Evolutionary conservation across 2,888 invertebrate species (phyloP).

Genomic region (Notodonta dromedarius): DNA sequence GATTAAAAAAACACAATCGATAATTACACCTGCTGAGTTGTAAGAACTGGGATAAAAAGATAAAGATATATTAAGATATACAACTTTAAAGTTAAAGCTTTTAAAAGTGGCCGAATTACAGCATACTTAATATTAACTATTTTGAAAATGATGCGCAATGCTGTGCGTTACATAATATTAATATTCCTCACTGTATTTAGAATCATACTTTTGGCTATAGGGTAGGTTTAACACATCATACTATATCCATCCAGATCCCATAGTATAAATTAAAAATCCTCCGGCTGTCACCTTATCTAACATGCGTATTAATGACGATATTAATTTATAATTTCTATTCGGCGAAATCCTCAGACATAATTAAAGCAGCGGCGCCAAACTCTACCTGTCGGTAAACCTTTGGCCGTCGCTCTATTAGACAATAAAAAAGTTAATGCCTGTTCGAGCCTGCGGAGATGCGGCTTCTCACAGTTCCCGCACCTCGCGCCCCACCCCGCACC

Average conservation of each 20-base stretch:
- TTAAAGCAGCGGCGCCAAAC: conserved; percentile 78
- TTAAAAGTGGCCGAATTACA: not conserved
- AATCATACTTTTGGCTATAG: no score
- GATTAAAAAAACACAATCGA: conserved; percentile 25
- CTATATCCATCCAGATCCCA: no score
- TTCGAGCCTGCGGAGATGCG: conserved; percentile 66
- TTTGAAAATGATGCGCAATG: no score
- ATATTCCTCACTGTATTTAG: no score
- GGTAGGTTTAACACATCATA: no score
- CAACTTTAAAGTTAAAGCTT: not conserved
- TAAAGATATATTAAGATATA: no score
- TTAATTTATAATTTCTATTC: conserved; percentile 63
- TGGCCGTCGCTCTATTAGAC: conserved; percentile 77
- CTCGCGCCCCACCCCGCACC: conserved; percentile 45
- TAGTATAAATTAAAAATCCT: not conserved
- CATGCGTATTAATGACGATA: conserved; percentile 49
- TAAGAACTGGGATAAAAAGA: not conserved
- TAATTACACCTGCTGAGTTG: conserved; percentile 29
- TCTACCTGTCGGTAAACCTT: conserved; percentile 79
- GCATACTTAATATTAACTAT: no score
- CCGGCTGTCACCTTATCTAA: conserved; percentile 25
- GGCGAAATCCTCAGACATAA: conserved; percentile 71
- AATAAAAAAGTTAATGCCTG: conserved; percentile 80
- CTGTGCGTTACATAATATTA: no score
- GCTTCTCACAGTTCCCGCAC: conserved; percentile 75